Evolutionary conservation across 1,140 invertebrate species (phyloP).

Genomic region (Drosophila rhopaloa): DNA sequence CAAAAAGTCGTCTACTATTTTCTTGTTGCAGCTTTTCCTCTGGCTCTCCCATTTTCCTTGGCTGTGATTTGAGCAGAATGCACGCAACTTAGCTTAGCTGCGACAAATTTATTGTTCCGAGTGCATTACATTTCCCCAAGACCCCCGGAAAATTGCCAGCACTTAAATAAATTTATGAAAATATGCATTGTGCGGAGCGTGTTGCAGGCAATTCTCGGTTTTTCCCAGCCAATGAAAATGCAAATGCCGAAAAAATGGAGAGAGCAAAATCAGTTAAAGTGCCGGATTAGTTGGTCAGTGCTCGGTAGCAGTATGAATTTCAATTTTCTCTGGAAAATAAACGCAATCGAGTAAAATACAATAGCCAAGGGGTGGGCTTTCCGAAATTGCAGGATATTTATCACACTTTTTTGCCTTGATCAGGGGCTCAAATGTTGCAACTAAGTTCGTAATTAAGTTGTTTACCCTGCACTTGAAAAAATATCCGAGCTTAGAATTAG

Average conservation of each 20-base stretch:
- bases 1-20: constrained; percentile 11
- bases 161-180: constrained; percentile 50
- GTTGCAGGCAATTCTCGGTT: constrained; percentile 30
- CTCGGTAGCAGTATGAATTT: constrained; percentile 8
- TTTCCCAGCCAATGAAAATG: constrained; percentile 21
- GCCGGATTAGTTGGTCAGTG: constrained; percentile 20
- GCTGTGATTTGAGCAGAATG: neutral
- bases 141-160: constrained; percentile 29
- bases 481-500: neutral
- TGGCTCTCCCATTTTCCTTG: neutral
- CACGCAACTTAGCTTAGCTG: constrained; percentile 20
- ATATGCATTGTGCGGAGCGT: constrained; percentile 29
- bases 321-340: neutral
- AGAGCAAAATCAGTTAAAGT: constrained; percentile 10
- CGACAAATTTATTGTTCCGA: constrained; percentile 35
- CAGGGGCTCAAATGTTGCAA: neutral
- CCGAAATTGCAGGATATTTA: neutral
- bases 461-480: too few species aligned
- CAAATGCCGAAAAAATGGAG: constrained; percentile 14
- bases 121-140: constrained; percentile 10
- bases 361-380: neutral
- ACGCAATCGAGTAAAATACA: neutral
- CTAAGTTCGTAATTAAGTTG: neutral
- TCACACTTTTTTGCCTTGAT: neutral
- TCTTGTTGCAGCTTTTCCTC: constrained; percentile 5